A percentile compares a stretch with the other conserved stretches of the same genome.
These are phyloP conservation scores for Hozukius guyotensis DNA, from an alignment of 2,797 vertebrate genomes.

Conservation along the genomic window DNA sequence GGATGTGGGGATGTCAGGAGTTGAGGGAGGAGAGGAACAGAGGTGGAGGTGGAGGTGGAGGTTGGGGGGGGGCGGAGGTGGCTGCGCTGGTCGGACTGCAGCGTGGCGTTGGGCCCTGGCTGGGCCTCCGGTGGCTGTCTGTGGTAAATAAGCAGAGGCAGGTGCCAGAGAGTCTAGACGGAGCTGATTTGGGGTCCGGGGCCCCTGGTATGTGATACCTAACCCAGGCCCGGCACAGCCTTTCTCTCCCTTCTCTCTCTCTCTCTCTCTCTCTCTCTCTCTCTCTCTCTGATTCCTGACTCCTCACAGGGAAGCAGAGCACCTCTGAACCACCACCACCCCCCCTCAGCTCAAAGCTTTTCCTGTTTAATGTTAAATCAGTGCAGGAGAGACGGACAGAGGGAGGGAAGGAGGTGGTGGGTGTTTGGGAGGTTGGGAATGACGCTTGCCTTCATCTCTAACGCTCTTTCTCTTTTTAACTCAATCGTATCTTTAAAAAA, in stretches of 20 bases:
- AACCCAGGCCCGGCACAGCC: slow-evolving; percentile 83
- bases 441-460: slow-evolving; percentile 56
- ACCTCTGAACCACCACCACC: slow-evolving; percentile 28
- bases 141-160: slow-evolving; percentile 96
- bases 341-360: slow-evolving; percentile 82
- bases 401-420: background rate
- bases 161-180: slow-evolving; percentile 99
- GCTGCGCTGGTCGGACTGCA: slow-evolving; percentile 73
- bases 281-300: slow-evolving; percentile 79
- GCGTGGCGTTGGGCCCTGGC: slow-evolving; percentile 37
- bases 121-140: slow-evolving; percentile 88
- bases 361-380: slow-evolving; percentile 93
- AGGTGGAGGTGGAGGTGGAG: slow-evolving; percentile 16
- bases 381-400: slow-evolving; percentile 44
- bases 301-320: slow-evolving; percentile 80
- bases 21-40: slow-evolving; percentile 65
- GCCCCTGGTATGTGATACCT: slow-evolving; percentile 97
- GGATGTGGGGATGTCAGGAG: slow-evolving; percentile 11
- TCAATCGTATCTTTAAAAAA: background rate
- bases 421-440: slow-evolving; percentile 30
- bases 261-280: slow-evolving; percentile 66
- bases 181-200: slow-evolving; percentile 91
- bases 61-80: background rate
- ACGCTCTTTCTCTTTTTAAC: background rate
- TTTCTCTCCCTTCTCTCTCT: slow-evolving; percentile 34